Evolutionary conservation across 2,113 vertebrate species (phyloP), one percentile per base, ranked within the genome.

Genomic region (Spermophilus dauricus): DNA sequence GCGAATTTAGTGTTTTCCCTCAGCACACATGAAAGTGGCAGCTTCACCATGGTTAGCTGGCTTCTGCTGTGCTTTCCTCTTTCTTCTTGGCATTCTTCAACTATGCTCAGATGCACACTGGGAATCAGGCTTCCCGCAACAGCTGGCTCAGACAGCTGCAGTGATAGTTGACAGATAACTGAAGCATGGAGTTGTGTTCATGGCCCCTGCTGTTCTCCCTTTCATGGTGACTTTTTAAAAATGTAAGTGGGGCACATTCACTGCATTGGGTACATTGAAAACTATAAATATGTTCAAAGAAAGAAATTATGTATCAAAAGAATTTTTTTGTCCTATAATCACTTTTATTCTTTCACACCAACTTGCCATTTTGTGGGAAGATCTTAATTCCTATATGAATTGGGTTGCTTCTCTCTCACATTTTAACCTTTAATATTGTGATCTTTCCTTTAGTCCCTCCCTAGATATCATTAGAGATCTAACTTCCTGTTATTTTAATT

Each of bases 71-170:
- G 17, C 4, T 78, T 75, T 73, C 13, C 10, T 78, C 1, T 14
- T 70, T 42, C 45, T 83, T 75, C 18, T 5, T 86, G 87, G 34
- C 45, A 32, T 80, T 76, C 39, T 91, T 67, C 78, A 58, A 32
- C 2, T 22, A 53, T 39, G 32, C 37, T 65, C 58, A 81, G 28
- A 72, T 72, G 34, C 5, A 56, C 0, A 0, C 24, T 42, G 67
- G 11, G n/a, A 61, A n/a, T 65, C 58, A 30, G 61, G 8, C 30
- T 91, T 70, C 18, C 53, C n/a, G 26, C 9, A 17, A 89, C 86
- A 96, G 84, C 92, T 85, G 91, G n/a, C 30, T 67, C 8, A 48
- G 45, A 82, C 85, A 96, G 53, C 77, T 86, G 39, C 4, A 89
- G 26, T 8, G 20, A 34, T 5, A 88, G 72, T 80, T 80, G 91